Evolutionary conservation across 2,888 invertebrate genomes (phyloP).

Genomic region (Suillia variegata): DNA sequence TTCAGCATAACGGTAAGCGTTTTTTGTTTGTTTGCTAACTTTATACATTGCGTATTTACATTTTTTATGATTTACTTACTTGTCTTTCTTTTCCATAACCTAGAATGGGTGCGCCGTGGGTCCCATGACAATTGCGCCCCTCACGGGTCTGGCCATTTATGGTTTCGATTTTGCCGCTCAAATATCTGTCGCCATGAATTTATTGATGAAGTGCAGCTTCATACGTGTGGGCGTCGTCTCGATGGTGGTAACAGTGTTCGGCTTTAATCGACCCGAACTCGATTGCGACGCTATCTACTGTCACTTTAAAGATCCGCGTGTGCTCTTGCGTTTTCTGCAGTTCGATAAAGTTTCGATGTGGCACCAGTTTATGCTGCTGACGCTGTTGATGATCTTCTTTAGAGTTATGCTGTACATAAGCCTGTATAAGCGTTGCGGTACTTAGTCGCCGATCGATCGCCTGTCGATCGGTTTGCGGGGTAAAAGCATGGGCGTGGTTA

Average conservation of each 20-base stretch:
- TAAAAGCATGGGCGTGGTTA: no score
- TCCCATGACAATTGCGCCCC: conserved; percentile 69
- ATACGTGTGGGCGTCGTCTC: conserved; percentile 71
- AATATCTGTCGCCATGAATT: conserved; percentile 67
- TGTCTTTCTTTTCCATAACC: conserved; percentile 34
- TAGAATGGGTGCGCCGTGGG: conserved; percentile 75
- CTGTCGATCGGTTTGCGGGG: no score
- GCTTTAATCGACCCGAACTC: conserved; percentile 66
- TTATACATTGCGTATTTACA: background rate
- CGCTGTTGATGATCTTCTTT: conserved; percentile 65
- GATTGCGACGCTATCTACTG: conserved; percentile 69
- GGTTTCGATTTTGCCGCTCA: conserved; percentile 73
- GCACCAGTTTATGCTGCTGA: conserved; percentile 65
- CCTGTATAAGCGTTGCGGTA: conserved; percentile 63
- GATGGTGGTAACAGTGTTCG: conserved; percentile 68
- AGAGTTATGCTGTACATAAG: conserved; percentile 66
- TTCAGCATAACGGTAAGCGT: conserved; percentile 71
- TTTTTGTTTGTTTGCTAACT: background rate
- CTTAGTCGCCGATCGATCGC: conserved; percentile 41
- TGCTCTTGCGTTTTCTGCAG: conserved; percentile 67
- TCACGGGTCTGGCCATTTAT: conserved; percentile 71
- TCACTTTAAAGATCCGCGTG: conserved; percentile 70
- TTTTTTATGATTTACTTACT: no score
- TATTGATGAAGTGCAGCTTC: conserved; percentile 70
- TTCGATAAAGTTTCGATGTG: conserved; percentile 66